Conservation (phyloP, 2,797 vertebrate species). For the Florisuga fusca region DNA sequence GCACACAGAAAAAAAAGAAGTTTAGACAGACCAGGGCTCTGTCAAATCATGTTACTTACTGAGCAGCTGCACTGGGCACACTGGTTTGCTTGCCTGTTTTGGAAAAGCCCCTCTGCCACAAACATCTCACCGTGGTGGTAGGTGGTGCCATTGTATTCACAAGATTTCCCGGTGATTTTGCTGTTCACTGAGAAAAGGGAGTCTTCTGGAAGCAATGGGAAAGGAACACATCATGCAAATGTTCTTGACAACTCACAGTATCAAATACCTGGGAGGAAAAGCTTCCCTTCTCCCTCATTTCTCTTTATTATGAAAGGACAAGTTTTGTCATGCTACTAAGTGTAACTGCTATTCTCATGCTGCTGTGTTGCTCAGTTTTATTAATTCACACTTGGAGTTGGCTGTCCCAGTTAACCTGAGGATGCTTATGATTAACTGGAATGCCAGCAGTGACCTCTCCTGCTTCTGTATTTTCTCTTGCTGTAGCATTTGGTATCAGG, state of each 20-base stretch:
- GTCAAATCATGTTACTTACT: conserved; percentile 70
- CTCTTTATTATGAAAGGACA: background rate
- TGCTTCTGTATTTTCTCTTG: background rate
- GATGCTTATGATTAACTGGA: background rate
- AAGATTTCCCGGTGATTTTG: conserved; percentile 79
- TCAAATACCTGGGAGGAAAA: background rate
- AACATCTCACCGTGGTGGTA: conserved; percentile 83
- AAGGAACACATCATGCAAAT: conserved; percentile 12
- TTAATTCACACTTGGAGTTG: background rate
- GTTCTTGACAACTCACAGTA: background rate
- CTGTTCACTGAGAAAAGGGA: conserved; percentile 72
- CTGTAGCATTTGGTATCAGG: background rate
- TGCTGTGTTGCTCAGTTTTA: background rate
- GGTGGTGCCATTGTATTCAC: conserved; percentile 81
- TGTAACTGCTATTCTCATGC: background rate
- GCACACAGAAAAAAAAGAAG: background rate
- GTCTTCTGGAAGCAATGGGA: conserved; percentile 72
- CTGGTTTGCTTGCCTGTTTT: conserved; percentile 82
- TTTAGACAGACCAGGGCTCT: background rate
- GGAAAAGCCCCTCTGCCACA: conserved; percentile 82
- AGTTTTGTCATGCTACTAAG: background rate
- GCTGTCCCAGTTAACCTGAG: background rate
- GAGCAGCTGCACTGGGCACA: conserved; percentile 85
- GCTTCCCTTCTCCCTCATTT: background rate
- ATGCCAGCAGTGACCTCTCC: background rate